Evolutionary conservation across 2,797 vertebrate species (phyloP).

Genomic region (Myripristis jacobus): DNA sequence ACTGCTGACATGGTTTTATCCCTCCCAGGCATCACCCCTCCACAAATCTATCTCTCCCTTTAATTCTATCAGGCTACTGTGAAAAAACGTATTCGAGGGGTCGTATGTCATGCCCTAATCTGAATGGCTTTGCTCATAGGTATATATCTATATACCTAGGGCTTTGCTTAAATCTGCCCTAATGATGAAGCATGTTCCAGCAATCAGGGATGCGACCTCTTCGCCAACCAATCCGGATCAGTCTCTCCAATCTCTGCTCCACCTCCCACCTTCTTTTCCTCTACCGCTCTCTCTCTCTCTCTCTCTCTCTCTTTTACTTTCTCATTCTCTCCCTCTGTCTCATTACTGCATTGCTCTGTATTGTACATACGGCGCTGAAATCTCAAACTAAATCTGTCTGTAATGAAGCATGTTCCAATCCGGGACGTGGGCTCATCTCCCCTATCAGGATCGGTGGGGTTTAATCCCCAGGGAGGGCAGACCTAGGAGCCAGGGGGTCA

Average conservation of each 20-base stretch:
- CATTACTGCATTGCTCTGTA: constrained; percentile 39
- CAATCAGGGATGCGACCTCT: constrained; percentile 5
- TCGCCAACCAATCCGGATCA: constrained; percentile 45
- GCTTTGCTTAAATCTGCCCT: constrained; percentile 31
- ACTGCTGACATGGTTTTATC: background rate
- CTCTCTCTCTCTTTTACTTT: background rate
- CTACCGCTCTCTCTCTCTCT: background rate
- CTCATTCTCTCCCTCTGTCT: background rate
- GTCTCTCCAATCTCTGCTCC: constrained; percentile 24
- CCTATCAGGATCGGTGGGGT: constrained; percentile 40
- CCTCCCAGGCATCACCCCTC: background rate
- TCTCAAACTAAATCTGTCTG: constrained; percentile 68
- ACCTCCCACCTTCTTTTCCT: constrained; percentile 21
- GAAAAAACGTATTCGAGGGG: background rate
- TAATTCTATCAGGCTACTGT: background rate
- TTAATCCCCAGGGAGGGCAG: constrained; percentile 67
- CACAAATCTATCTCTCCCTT: background rate
- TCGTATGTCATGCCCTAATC: background rate
- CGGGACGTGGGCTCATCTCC: constrained; percentile 53
- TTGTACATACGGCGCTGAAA: constrained; percentile 51
- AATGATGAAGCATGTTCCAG: constrained; percentile 17
- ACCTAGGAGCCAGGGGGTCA: constrained; percentile 37
- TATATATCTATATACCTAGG: constrained; percentile 1
- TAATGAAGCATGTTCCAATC: constrained; percentile 72
- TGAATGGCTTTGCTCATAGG: background rate